Conservation (phyloP, 2,113 vertebrate species). For the Leptocoma aspasia region DNA sequence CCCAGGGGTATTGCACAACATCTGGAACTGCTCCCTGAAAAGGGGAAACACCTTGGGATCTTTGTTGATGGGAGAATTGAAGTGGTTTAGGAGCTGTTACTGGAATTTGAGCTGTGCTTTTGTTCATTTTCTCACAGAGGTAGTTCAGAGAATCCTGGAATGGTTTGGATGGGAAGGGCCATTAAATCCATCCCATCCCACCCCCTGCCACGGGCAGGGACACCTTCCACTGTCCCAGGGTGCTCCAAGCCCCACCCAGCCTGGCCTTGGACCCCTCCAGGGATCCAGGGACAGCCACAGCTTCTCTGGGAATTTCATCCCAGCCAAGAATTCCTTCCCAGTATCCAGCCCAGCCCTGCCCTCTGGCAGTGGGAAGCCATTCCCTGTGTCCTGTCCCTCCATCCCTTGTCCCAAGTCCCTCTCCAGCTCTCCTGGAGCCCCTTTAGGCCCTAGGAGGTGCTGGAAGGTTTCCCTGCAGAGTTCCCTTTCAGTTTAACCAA, state of each 20-base stretch:
- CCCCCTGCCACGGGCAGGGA: not conserved
- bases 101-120: not conserved
- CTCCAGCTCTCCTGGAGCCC: not conserved
- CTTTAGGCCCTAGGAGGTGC: not conserved
- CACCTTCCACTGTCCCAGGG: accelerated
- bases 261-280: not conserved
- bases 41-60: not conserved
- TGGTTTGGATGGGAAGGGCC: not conserved
- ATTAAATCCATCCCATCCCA: not conserved
- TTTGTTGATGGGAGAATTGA: not conserved
- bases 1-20: not conserved
- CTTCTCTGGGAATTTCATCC: not conserved
- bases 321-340: accelerated
- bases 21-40: not conserved
- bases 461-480: not conserved
- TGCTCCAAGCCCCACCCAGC: accelerated
- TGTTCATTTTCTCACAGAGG: not conserved
- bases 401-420: not conserved
- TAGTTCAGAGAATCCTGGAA: not conserved
- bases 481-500: not conserved
- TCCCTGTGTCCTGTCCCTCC: not conserved
- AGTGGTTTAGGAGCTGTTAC: not conserved
- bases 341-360: accelerated
- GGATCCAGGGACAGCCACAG: not conserved
- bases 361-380: not conserved